Evolutionary conservation across 1,140 invertebrate genomes (phyloP).

Genomic region (Eupristina koningsbergeri): DNA sequence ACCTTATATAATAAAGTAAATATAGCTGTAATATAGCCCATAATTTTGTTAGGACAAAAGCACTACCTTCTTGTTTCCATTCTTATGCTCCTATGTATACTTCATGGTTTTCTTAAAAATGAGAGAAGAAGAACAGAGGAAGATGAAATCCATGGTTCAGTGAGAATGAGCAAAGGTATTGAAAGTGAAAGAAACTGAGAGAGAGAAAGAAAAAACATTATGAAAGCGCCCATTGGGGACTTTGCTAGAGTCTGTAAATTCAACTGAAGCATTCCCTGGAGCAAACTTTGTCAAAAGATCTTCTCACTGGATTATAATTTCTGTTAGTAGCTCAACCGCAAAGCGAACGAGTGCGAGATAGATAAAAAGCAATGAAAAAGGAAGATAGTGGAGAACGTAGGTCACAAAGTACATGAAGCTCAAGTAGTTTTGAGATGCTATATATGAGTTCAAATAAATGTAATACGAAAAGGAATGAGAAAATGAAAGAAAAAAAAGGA

Average conservation of each 20-base stretch:
- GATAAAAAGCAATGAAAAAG: not conserved
- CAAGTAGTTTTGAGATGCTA: slow-evolving; percentile 39
- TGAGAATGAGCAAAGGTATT: not conserved
- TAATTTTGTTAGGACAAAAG: slow-evolving; percentile 42
- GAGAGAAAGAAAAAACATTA: slow-evolving; percentile 12
- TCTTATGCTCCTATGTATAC: not conserved
- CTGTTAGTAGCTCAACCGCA: slow-evolving; percentile 46
- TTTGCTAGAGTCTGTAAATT: slow-evolving; percentile 51
- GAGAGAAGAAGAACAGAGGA: not conserved
- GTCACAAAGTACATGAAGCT: slow-evolving; percentile 30
- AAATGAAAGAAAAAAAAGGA: not conserved
- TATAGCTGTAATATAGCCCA: not conserved
- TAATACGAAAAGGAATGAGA: not conserved
- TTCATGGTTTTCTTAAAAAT: not conserved
- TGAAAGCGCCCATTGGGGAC: slow-evolving; percentile 44
- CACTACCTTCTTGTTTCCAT: slow-evolving; percentile 11
- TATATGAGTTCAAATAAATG: slow-evolving; percentile 7
- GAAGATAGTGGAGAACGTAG: not conserved
- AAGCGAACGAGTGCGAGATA: slow-evolving; percentile 14
- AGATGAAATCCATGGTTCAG: not conserved
- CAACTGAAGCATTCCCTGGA: slow-evolving; percentile 39
- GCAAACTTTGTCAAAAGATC: slow-evolving; percentile 53
- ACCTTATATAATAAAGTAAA: not conserved
- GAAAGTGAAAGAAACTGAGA: not conserved
- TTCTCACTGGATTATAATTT: slow-evolving; percentile 51